These are phyloP conservation scores for Lampris incognitus DNA, from an alignment of 2,113 vertebrate species.

Conservation along the genomic window DNA sequence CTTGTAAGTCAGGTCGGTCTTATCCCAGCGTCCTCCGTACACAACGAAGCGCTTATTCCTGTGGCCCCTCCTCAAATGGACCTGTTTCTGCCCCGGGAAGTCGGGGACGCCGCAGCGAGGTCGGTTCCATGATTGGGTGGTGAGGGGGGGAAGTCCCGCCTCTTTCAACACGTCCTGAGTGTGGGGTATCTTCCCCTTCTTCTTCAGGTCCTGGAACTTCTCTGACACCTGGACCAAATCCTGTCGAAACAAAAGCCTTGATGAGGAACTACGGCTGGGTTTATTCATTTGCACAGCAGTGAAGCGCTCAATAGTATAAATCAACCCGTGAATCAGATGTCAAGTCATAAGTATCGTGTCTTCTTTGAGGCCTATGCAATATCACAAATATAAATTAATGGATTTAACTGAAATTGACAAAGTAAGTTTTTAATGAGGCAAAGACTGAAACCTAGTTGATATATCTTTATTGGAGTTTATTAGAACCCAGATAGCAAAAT, in stretches of 20 bases:
- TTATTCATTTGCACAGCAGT: too few relatives aligned
- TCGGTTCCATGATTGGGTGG: conserved; percentile 62
- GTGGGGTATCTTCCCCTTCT: conserved; percentile 42
- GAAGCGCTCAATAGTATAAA: too few relatives aligned
- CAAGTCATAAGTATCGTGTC: too few relatives aligned
- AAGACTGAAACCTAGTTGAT: too few relatives aligned
- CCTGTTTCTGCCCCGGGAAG: conserved; percentile 53
- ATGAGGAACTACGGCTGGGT: background rate
- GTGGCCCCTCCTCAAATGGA: conserved; percentile 64
- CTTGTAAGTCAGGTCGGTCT: conserved; percentile 92
- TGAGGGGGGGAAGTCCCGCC: conserved; percentile 10
- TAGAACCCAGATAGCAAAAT: too few relatives aligned
- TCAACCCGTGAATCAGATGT: too few relatives aligned
- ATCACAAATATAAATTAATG: too few relatives aligned
- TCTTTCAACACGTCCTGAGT: conserved; percentile 67
- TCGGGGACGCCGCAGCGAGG: conserved; percentile 91
- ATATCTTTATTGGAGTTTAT: too few relatives aligned
- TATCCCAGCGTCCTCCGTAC: conserved; percentile 89
- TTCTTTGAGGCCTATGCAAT: too few relatives aligned
- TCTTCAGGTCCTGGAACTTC: conserved; percentile 65
- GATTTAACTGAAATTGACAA: too few relatives aligned
- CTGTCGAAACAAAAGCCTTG: conserved; percentile 8
- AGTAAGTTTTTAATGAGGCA: too few relatives aligned
- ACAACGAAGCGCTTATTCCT: conserved; percentile 90
- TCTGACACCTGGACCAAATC: conserved; percentile 61